Percentiles rank a stretch among this genome's conserved stretches.
These are phyloP conservation scores for Procambarus virginalis DNA, from an alignment of 1,140 invertebrate species.

Conservation along the genomic window DNA sequence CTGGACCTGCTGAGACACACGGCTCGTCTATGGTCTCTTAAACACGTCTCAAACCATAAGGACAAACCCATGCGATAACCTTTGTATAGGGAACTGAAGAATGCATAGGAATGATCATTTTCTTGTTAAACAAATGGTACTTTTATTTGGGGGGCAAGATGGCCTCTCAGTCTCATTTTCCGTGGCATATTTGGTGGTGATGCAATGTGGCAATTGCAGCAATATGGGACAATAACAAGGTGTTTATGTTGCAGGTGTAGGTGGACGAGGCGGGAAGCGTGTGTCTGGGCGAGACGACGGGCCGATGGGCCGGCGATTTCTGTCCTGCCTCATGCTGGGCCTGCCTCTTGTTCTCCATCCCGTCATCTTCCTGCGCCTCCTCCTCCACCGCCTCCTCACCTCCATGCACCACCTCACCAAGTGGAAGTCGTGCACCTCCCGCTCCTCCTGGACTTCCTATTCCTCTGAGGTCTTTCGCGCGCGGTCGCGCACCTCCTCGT, in stretches of 20 bases:
- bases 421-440: conserved; percentile 75
- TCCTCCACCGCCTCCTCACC: conserved; percentile 79
- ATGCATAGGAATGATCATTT: no score
- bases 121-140: no score
- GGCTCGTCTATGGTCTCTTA: no score
- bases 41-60: no score
- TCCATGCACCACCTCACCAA: conserved; percentile 75
- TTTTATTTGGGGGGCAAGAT: no score
- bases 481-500: conserved; percentile 56
- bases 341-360: conserved; percentile 79
- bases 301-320: conserved; percentile 53
- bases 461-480: conserved; percentile 38
- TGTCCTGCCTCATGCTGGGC: conserved; percentile 73
- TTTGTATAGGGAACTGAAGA: no score
- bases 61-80: no score
- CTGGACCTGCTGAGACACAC: no score
- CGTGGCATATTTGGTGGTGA: no score
- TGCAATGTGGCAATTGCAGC: no score
- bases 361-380: conserved; percentile 78
- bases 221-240: no score
- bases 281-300: conserved; percentile 34
- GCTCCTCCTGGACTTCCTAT: conserved; percentile 71
- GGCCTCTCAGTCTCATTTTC: no score
- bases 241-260: not conserved
- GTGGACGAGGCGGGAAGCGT: conserved; percentile 4